Base-by-base conservation (phyloP, 2,113 vertebrate genomes). In the Cheirogaleus medius region DNA sequence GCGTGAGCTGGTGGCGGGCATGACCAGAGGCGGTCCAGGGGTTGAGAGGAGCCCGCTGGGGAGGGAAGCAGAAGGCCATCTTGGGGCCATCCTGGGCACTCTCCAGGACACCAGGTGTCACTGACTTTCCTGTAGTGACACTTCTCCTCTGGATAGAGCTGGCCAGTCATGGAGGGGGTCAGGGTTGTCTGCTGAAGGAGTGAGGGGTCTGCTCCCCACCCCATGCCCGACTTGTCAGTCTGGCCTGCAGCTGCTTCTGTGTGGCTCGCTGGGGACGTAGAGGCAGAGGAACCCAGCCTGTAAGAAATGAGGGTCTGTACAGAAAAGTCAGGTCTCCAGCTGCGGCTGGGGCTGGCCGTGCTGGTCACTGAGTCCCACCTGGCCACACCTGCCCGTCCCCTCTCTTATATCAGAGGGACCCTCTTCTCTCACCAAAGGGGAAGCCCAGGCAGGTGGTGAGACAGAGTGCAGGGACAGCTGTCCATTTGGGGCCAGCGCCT, bases 1-100 rank as follows among this genome's bases (percentile, higher is more conserved):
- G 32, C 25, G 0, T 1, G 27, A 25, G 6, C 10, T n/a, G 32
- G 63, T 6, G 5, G 63, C 1, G 6, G 63, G 37, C 47, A 27
- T 0, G 12, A 56, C 37, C 74, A n/a, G 17, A 54, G 21, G 27
- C 1, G 10, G 49, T 29, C 27, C 0, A 21, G 37, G n/a, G 27
- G 3, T 4, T 32, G 37, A 23, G 47, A 54, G 42, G n/a, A 58
- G 20, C 39, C 63, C 12, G 4, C 44, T 3, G 32, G 60, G 77
- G 44, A 64, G 74, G 17, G 69, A 39, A 21, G 15, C 23, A 14
- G 60, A 86, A 83, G 34, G 49, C 27, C 4, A 18, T 23, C 11
- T 3, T 20, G 20, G 80, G 11, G 32, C 64, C 18, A 47, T 58
- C 20, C 76, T 17, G 4, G 37, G 15, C 49, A 56, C 42, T 13